Evolutionary conservation across 2,888 invertebrate species (phyloP), one percentile per base, ranked within the genome.

Genomic region (Diaperis boleti): DNA sequence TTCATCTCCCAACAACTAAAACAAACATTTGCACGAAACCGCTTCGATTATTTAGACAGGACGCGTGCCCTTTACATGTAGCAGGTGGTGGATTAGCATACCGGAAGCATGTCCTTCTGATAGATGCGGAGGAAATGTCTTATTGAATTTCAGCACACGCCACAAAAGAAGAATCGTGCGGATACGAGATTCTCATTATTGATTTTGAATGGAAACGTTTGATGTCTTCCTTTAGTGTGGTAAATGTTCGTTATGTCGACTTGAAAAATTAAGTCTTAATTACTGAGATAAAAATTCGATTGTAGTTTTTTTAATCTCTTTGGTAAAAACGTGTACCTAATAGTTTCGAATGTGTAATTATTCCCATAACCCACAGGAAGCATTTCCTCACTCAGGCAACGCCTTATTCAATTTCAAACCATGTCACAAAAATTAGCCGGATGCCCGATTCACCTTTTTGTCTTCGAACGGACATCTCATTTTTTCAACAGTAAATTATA

Each of bases 141-240:
- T 69, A 72, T 72, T 68, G 69, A 59, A 66, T 72, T 72, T 72
- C 72, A 67, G 72, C 70, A 70, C 72, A 72, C 72, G 72, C 66
- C 62, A 37, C n/a, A n/a, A n/a, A 56, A n/a, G n/a, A n/a, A n/a
- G 55, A 44, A 50, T 18, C 7, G 14, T 7, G 50, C 14, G 11
- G 52, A 49, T 26, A 33, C 10, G 18, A 49, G 49, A 49, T 33
- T 33, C 8, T 17, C 10, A 15, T n/a, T 31, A 8, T 22, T 44
- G 11, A 10, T 11, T 22, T 11, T 44, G 1, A 5, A 44, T 14
- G 18, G 33, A 31, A n/a, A n/a, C n/a, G n/a, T n/a, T n/a, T n/a
- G n/a, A n/a, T n/a, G n/a, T n/a, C n/a, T n/a, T n/a, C n/a, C n/a
- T n/a, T n/a, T n/a, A n/a, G n/a, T n/a, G n/a, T n/a, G n/a, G n/a